Conservation (phyloP, 1,140 invertebrate genomes). For the Drosophila parabipectinata region DNA sequence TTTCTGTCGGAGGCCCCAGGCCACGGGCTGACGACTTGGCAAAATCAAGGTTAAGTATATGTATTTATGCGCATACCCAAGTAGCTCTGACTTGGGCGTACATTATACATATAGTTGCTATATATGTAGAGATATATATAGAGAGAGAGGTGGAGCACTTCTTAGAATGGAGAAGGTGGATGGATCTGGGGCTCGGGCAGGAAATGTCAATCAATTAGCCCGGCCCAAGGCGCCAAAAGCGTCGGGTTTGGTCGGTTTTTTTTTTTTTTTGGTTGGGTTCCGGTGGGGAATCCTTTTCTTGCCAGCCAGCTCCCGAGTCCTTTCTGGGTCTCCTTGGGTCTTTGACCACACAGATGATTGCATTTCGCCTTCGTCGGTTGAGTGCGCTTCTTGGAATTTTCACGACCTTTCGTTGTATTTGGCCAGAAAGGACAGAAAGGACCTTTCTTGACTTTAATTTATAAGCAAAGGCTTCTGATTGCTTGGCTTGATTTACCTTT, state of each 20-base stretch:
- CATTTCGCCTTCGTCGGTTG: conserved; percentile 13
- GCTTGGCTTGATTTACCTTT: conserved; percentile 14
- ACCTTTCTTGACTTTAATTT: conserved; percentile 31
- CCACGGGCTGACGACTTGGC: conserved; percentile 48
- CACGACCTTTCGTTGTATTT: neutral
- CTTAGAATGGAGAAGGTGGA: neutral
- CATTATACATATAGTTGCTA: neutral
- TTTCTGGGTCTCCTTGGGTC: conserved; percentile 12
- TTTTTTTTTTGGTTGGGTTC: neutral
- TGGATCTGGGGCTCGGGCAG: conserved; percentile 19
- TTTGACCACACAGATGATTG: conserved; percentile 49
- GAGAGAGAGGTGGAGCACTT: conserved; percentile 4
- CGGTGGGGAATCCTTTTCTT: neutral
- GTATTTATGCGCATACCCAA: conserved; percentile 63
- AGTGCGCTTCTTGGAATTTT: conserved; percentile 2
- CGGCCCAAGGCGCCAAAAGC: conserved; percentile 25
- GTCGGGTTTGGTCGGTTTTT: neutral
- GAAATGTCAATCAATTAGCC: conserved; percentile 74
- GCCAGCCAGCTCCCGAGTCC: too few species aligned
- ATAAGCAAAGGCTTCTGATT: conserved; percentile 9
- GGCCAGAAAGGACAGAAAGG: neutral
- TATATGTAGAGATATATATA: neutral
- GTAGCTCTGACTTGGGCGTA: conserved; percentile 15
- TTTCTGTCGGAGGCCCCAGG: conserved; percentile 22
- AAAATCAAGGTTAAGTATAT: conserved; percentile 77